Evolutionary conservation across 1,140 invertebrate genomes (phyloP), one percentile per base, ranked within the genome.

Genomic region (Agrypnia vestita): DNA sequence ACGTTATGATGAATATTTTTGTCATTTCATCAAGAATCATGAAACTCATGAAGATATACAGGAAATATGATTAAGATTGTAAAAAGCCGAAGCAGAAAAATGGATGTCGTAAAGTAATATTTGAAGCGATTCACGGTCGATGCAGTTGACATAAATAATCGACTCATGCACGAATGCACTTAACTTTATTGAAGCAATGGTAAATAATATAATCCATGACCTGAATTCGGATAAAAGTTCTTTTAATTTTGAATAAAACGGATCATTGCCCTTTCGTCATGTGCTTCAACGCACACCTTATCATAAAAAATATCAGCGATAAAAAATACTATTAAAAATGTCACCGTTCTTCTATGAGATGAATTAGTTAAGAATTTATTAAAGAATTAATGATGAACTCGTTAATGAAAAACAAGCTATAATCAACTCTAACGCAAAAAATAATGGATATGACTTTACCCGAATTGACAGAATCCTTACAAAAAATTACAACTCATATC

Each of bases 141-240:
- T 19, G 67, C 17, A 6, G 25, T 35, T 35, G 25, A 3, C 6
- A 35, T 35, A 35, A 35, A 51, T 53, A 71, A 71, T 21, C 15
- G 15, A 9, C 49, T 71, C 67, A 71, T 51, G 67, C 67, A 71
- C 67, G 67, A 71, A 71, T 71, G 67, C 67, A 25, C 25, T 71
- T 71, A 17, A n/a, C 47, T 71, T 71, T 53, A 46, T 71, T 71
- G 67, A 25, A 46, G 25, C 67, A 71, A 71, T 71, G 19, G 6
- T 35, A 35, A 35, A 35, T 35, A 35, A 35, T 56, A 25, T 47
- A 71, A 46, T 71, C 67, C 67, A 71, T 71, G 67, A 71, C 67
- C 67, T 71, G 25, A 49, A 71, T 71, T 51, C 11, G 67, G 46
- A 49, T 47, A 25, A 12, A 64, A 35, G 1, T 35, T 35, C 25